Percentiles rank a stretch among this genome's conserved stretches.
phyloP scores from a whole-genome alignment of 2,797 vertebrate genomes.

The Apogon talboti region DNA sequence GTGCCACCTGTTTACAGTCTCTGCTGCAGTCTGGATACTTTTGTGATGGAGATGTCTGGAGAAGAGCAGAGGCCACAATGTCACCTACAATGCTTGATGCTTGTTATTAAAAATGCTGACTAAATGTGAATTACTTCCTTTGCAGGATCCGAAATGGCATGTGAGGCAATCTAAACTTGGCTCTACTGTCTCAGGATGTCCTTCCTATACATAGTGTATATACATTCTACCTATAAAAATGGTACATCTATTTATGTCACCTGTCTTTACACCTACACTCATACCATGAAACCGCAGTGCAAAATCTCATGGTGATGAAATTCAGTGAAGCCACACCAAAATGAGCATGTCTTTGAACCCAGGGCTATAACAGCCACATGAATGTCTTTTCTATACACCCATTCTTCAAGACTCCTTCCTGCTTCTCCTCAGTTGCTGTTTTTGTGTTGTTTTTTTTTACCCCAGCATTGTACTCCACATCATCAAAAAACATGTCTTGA shows the following conservation, averaged over 20 bases:
- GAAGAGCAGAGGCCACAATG: neutral
- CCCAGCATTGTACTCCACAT: neutral
- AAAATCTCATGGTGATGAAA: constrained; percentile 45
- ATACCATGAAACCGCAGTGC: constrained; percentile 48
- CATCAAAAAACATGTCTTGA: neutral
- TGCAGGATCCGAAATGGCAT: too few species aligned
- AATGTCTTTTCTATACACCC: constrained; percentile 33
- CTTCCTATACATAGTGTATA: constrained; percentile 1
- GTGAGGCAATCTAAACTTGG: too few species aligned
- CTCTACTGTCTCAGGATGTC: constrained; percentile 18
- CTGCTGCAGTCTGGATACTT: constrained; percentile 22
- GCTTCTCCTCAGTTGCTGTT: constrained; percentile 29
- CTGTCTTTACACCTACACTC: constrained; percentile 40
- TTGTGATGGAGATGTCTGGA: too few species aligned
- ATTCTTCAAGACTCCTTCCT: constrained; percentile 35
- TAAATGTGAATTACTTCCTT: neutral
- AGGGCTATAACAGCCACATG: constrained; percentile 51
- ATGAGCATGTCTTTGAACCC: constrained; percentile 47
- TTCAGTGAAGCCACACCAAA: constrained; percentile 65
- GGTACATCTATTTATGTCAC: constrained; percentile 47
- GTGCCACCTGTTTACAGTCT: constrained; percentile 35
- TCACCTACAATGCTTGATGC: neutral
- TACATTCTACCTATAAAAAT: neutral
- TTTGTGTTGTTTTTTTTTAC: constrained; percentile 15
- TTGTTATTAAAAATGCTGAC: neutral